A percentile compares a stretch with the other conserved stretches of the same genome.
Conservation (phyloP, 2,113 vertebrate species). For the Burhinus bistriatus region DNA sequence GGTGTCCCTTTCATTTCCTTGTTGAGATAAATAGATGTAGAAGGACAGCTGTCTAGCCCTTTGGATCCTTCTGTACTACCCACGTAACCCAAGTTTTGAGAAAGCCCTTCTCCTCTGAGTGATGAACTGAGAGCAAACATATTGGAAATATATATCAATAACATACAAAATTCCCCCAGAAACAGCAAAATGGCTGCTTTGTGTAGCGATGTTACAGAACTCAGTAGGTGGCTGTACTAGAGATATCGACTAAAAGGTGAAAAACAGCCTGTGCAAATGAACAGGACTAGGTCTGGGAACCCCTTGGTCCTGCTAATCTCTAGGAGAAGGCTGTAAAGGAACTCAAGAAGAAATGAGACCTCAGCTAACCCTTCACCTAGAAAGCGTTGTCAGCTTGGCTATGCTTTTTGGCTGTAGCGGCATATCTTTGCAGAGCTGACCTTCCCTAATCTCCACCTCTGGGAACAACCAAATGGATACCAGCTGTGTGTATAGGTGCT, state of each 20-base stretch:
- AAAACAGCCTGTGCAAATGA: neutral
- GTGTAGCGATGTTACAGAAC: neutral
- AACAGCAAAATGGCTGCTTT: fast-evolving
- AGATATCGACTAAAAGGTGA: neutral
- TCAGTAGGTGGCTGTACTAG: neutral
- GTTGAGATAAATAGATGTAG: neutral
- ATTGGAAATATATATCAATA: neutral
- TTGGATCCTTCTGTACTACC: neutral
- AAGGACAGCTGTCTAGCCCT: neutral
- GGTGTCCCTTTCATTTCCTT: neutral
- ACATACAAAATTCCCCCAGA: neutral
- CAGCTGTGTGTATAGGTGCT: neutral
- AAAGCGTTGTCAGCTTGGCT: neutral
- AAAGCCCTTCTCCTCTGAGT: neutral
- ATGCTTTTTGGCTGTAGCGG: neutral
- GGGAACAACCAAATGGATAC: neutral
- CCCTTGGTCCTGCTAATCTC: neutral
- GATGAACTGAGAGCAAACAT: neutral
- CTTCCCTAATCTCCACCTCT: neutral
- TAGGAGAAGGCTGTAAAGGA: neutral
- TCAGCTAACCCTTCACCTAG: neutral
- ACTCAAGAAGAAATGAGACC: neutral
- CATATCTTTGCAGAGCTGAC: neutral
- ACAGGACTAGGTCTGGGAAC: neutral
- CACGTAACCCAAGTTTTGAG: neutral